Evolutionary conservation across 2,113 vertebrate species (phyloP), one percentile per base, ranked within the genome.

Genomic region (Leptodactylus fuscus): DNA sequence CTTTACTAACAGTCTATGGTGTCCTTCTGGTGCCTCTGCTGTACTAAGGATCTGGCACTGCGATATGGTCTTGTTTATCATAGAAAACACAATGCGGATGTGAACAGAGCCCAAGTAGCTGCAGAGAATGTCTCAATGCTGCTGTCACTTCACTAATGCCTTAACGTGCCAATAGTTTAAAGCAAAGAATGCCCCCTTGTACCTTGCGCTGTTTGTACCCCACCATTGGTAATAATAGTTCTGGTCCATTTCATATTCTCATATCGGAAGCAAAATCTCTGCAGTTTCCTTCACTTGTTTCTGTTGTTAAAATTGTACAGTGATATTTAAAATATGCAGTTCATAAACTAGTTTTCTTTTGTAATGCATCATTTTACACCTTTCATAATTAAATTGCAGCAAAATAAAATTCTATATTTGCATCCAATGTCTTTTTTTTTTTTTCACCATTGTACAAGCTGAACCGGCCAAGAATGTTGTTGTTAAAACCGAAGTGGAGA

Each of bases 361-460:
- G 86, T 91, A 92, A 90, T 78, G 83, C 88, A 83, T 90, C 82
- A 83, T 92, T 91, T 92, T 92, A 90, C 91, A 91, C 88, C 89
- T 91, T 91, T 92, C 89, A 0, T 92, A 91, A 92, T 91, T 91
- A 92, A 92, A 92, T 88, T 80, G 85, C 88, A 87, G 88, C 89
- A 90, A 91, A 87, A 55, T 88, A 88, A 80, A 80, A 76, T 83
- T 81, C 65, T 87, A 87, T 87, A 79, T 62, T 82, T 87, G 87
- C 49, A 36, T 48, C 9, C 18, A 41, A 29, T 82, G 65, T 82
- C 10, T 53, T 82, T 55, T 24, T 73, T 82, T 53, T 82, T 55
- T 24, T 73, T 82, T 82, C 16, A 69, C 13, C 11, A 18, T 18
- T 27, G 11, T 2, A 6, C 27, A 58, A 4, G 51, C 18, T 1